These are phyloP conservation scores for Cynodonichthys magdalenae DNA, from an alignment of 2,797 vertebrate species.

Conservation along the genomic window DNA sequence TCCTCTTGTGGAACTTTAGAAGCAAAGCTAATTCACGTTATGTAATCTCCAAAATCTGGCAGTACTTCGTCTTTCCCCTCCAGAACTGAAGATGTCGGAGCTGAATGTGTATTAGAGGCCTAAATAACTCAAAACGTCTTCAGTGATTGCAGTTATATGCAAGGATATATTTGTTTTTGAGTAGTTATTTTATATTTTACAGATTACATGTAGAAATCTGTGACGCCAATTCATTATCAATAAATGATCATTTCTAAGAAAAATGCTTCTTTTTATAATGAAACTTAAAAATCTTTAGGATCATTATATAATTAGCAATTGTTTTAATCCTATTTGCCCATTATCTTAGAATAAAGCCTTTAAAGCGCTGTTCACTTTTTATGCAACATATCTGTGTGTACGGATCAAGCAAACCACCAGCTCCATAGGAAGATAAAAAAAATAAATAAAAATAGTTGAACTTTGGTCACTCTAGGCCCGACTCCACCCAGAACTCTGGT, in stretches of 20 bases:
- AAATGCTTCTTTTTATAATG: no score
- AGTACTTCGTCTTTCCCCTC: slow-evolving; percentile 38
- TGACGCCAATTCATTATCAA: no score
- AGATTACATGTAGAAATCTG: no score
- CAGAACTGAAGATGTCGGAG: slow-evolving; percentile 43
- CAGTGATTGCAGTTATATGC: not conserved
- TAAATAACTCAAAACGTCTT: not conserved
- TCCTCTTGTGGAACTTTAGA: slow-evolving; percentile 51
- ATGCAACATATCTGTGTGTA: not conserved
- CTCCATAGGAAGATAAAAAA: not conserved
- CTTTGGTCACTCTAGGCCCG: slow-evolving; percentile 12
- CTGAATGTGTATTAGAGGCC: slow-evolving; percentile 8
- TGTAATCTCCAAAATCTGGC: slow-evolving; percentile 51
- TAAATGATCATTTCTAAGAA: no score
- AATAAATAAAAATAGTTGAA: slow-evolving; percentile 20
- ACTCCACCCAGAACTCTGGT: slow-evolving; percentile 41
- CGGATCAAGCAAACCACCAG: slow-evolving; percentile 11
- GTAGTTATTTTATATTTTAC: no score
- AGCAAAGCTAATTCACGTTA: slow-evolving; percentile 58
- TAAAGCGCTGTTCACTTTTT: slow-evolving; percentile 17
- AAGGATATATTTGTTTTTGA: no score
- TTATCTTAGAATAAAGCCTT: not conserved
- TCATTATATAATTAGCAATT: no score
- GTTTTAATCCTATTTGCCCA: not conserved
- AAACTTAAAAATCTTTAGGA: no score